Percentiles rank a stretch among this genome's conserved stretches.
Evolutionary conservation across 2,113 vertebrate genomes (phyloP).

Genomic region (Physeter macrocephalus): DNA sequence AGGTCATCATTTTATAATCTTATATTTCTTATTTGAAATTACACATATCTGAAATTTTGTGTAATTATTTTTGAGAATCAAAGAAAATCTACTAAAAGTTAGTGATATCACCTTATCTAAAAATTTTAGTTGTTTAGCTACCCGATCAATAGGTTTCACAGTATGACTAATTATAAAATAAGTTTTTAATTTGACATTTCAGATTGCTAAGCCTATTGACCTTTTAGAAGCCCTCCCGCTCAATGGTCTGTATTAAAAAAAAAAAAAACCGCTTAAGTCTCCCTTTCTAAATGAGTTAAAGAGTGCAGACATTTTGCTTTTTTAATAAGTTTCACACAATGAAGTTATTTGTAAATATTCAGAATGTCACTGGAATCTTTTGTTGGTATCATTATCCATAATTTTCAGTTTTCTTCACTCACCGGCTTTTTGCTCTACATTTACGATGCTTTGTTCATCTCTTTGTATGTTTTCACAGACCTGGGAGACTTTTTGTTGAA

Average conservation of each 20-base stretch:
- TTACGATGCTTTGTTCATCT: neutral
- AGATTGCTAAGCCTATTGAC: neutral
- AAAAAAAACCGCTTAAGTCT: neutral
- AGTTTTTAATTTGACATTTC: neutral
- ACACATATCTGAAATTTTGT: neutral
- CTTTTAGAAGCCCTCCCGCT: neutral
- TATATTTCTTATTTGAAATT: neutral
- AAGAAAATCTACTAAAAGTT: neutral
- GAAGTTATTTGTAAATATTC: neutral
- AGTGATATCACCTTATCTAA: neutral
- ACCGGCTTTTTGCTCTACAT: neutral
- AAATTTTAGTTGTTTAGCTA: neutral
- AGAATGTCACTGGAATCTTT: neutral
- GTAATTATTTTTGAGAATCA: neutral
- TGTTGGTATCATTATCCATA: neutral
- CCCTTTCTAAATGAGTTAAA: neutral
- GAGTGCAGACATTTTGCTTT: neutral
- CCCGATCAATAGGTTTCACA: neutral
- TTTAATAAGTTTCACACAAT: neutral
- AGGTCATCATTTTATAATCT: neutral
- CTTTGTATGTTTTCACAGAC: neutral
- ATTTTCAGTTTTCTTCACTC: neutral
- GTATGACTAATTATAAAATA: neutral
- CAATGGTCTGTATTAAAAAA: neutral
- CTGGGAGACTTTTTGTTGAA: neutral